phyloP scores from a whole-genome alignment of 2,888 invertebrate genomes.

The Archips crataeganus region DNA sequence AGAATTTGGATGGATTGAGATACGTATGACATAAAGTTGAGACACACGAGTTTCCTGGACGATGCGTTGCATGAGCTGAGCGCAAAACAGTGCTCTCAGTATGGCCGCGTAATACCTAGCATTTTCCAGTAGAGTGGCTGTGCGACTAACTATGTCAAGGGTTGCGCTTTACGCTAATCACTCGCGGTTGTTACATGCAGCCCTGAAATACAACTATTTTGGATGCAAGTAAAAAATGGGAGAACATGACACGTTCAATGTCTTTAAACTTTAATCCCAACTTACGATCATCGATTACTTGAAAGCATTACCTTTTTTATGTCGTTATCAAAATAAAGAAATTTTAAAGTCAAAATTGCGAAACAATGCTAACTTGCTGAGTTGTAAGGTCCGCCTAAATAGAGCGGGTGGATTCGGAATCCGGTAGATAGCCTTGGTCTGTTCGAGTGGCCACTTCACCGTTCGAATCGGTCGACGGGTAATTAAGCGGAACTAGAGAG shows the following conservation, averaged over 20 bases:
- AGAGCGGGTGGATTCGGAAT: conserved; percentile 81
- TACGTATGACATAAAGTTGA: not conserved
- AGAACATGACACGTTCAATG: not conserved
- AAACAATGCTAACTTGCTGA: conserved; percentile 60
- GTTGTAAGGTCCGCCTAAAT: conserved; percentile 77
- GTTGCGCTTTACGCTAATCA: conserved; percentile 78
- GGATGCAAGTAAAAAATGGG: conserved; percentile 29
- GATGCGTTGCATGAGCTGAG: not conserved
- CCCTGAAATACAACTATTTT: conserved; percentile 65
- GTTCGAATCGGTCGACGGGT: conserved; percentile 77
- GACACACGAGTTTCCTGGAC: conserved; percentile 10
- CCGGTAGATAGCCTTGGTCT: conserved; percentile 83
- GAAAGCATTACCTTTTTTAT: not conserved
- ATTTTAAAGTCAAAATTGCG: conserved; percentile 61
- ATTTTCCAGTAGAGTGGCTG: conserved; percentile 81
- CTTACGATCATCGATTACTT: not conserved
- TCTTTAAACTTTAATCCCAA: not conserved
- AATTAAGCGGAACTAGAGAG: conserved; percentile 71
- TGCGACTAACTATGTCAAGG: conserved; percentile 81
- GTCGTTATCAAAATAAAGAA: not conserved
- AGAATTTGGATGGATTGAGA: not conserved
- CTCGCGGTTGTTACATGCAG: conserved; percentile 73
- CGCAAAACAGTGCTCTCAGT: conserved; percentile 38
- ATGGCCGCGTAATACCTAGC: conserved; percentile 73
- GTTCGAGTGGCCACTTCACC: conserved; percentile 81